Conservation (phyloP, 2,888 invertebrate species). For the Lasioglossum leucozonium region DNA sequence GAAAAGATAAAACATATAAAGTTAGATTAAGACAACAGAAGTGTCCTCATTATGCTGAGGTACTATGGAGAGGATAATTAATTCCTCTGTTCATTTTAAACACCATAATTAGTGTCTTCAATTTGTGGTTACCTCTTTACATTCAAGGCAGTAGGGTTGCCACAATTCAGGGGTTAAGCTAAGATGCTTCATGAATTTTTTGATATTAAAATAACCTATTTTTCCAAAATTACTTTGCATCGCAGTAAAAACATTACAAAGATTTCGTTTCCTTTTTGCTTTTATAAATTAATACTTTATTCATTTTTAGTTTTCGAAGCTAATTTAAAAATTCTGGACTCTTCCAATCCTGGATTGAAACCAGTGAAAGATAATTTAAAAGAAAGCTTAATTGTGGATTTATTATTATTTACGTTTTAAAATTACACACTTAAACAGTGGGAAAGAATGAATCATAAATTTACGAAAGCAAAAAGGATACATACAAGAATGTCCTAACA, state of each 20-base stretch:
- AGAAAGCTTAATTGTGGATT: too few relatives aligned
- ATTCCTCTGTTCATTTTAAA: conserved; percentile 16
- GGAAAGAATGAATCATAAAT: neutral
- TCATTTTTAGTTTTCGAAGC: too few relatives aligned
- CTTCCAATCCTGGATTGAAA: too few relatives aligned
- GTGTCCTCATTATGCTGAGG: conserved; percentile 71
- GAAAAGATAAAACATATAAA: conserved; percentile 72
- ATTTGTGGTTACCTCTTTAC: neutral
- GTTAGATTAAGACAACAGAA: conserved; percentile 71
- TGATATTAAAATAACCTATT: neutral
- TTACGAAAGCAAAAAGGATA: neutral
- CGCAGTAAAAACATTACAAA: too few relatives aligned
- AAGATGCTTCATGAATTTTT: neutral
- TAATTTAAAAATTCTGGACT: too few relatives aligned
- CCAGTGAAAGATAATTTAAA: too few relatives aligned
- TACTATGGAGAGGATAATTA: conserved; percentile 16
- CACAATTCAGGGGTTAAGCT: neutral
- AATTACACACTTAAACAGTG: neutral
- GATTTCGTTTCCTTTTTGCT: too few relatives aligned
- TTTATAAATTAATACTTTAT: too few relatives aligned
- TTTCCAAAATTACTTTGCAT: too few relatives aligned
- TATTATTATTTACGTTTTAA: too few relatives aligned
- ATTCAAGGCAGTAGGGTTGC: neutral
- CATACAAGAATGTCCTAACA: neutral
- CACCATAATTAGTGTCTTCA: neutral